These are phyloP conservation scores for Entelurus aequoreus DNA, from an alignment of 2,113 vertebrate genomes.

Conservation along the genomic window DNA sequence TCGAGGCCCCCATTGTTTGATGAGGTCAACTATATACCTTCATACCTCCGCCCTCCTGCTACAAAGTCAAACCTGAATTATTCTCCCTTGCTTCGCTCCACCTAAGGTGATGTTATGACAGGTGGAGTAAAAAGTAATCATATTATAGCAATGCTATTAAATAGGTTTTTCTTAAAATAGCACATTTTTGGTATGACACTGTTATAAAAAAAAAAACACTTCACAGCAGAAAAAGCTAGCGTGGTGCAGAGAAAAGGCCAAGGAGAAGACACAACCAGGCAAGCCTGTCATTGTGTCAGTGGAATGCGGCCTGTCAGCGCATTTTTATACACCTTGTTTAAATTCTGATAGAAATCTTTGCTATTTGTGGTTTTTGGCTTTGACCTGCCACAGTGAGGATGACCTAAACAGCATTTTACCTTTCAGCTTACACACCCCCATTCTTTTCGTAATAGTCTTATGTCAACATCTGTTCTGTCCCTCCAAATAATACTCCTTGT, in stretches of 20 bases:
- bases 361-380: not conserved
- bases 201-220: not conserved
- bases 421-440: not conserved
- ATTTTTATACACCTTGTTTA: too few species aligned
- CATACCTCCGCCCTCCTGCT: constrained; percentile 19
- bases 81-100: constrained; percentile 7
- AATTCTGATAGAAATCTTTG: not conserved
- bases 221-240: too few species aligned
- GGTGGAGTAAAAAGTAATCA: constrained; percentile 2
- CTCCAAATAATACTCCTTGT: not conserved
- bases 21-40: constrained; percentile 35
- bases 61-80: constrained; percentile 42
- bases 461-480: constrained; percentile 1
- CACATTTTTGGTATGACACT: not conserved
- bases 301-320: too few species aligned
- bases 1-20: constrained; percentile 33
- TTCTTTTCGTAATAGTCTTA: not conserved
- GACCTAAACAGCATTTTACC: not conserved
- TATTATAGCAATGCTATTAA: not conserved
- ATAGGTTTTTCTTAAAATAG: not conserved
- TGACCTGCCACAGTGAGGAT: not conserved
- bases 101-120: constrained; percentile 19
- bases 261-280: not conserved
- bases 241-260: not conserved
- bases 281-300: too few species aligned